These are phyloP conservation scores for Oikopleura dioica DNA, from an alignment of 23 tunicate genomes.

Conservation along the genomic window DNA sequence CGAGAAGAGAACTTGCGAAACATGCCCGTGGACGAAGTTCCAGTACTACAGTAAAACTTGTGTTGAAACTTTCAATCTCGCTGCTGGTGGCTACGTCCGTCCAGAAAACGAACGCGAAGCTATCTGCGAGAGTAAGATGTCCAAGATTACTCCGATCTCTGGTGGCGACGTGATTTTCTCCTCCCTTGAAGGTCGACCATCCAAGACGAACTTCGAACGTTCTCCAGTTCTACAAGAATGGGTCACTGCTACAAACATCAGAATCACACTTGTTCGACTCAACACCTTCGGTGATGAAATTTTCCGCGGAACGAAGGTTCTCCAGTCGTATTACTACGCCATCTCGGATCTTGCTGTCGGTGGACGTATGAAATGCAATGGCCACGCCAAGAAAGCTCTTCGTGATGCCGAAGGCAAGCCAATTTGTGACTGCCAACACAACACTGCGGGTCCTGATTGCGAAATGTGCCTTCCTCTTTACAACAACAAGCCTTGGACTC, in stretches of 20 bases:
- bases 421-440: constrained; percentile 56
- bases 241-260: constrained; percentile 14
- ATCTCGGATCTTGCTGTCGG: constrained; percentile 84
- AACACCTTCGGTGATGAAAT: constrained; percentile 99
- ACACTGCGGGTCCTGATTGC: constrained; percentile 75
- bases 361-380: constrained; percentile 19
- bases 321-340: constrained; percentile 77
- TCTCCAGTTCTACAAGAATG: background rate
- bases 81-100: constrained; percentile 16
- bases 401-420: constrained; percentile 14
- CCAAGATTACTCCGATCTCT: constrained; percentile 79
- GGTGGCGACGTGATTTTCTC: constrained; percentile 92
- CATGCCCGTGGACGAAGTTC: constrained; percentile 65
- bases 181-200: constrained; percentile 38
- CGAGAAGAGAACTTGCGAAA: constrained; percentile 50
- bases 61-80: constrained; percentile 44
- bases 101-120: constrained; percentile 80
- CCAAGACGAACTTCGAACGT: background rate
- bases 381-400: background rate
- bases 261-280: constrained; percentile 57
- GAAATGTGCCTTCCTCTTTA: constrained; percentile 44
- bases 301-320: constrained; percentile 63
- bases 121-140: constrained; percentile 59
- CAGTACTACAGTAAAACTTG: constrained; percentile 92
- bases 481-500: constrained; percentile 68